Conservation (phyloP, 2,888 invertebrate genomes). For the Herminia tarsipennalis region DNA sequence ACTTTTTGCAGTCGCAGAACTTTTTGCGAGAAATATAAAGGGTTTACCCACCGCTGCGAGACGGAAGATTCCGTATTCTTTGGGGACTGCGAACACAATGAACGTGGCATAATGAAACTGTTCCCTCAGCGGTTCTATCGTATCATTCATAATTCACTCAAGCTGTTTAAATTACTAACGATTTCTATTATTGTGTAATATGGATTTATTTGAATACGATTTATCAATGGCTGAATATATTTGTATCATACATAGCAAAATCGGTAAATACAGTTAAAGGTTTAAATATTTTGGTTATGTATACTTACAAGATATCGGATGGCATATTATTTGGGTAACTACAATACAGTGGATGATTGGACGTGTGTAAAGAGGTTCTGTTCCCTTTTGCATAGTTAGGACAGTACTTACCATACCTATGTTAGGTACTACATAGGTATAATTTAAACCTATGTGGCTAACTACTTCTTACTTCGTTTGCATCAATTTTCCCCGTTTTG, state of each 20-base stretch:
- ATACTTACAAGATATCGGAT: not conserved
- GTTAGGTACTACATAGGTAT: too few species aligned
- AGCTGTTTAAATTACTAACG: conserved; percentile 37
- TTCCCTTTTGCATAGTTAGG: too few species aligned
- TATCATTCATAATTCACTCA: conserved; percentile 52
- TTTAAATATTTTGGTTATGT: not conserved
- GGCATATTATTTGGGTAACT: not conserved
- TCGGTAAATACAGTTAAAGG: too few species aligned
- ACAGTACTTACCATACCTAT: too few species aligned
- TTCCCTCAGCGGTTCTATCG: conserved; percentile 56
- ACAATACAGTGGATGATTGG: not conserved
- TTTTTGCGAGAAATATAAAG: conserved; percentile 63
- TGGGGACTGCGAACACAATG: conserved; percentile 60
- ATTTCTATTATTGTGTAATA: conserved; percentile 30
- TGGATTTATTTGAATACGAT: not conserved
- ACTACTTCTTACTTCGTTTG: too few species aligned
- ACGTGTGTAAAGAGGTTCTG: too few species aligned
- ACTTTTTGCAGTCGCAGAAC: conserved; percentile 55
- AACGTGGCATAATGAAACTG: conserved; percentile 66
- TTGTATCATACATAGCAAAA: too few species aligned
- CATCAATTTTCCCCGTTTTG: too few species aligned
- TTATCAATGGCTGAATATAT: not conserved
- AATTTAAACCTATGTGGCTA: too few species aligned
- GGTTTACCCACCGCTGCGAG: conserved; percentile 57
- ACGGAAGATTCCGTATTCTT: conserved; percentile 58